Base-by-base conservation (phyloP, 2,797 vertebrate species). In the Pelodytes ibericus region DNA sequence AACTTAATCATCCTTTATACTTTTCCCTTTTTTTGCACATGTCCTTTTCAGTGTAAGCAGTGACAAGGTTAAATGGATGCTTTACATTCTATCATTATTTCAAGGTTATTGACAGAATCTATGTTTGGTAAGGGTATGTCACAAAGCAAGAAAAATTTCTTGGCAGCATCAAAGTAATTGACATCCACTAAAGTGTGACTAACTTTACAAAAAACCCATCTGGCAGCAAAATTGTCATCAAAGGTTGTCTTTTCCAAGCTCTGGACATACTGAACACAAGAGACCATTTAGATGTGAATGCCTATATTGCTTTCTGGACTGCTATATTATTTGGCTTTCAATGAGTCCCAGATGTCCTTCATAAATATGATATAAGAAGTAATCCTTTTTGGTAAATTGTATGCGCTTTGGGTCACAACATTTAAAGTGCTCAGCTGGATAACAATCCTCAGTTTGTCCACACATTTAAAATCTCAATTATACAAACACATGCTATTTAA, bases 241-340 rank as follows among this genome's bases (percentile, higher is more conserved):
- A 77, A 77, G 74, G 74, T 77, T 77, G 71, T 71, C 67, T 71
- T 77, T 71, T 77, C 67, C 60, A 71, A 68, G 63, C 53, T 58
- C 47, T 71, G 67, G 74, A 39, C 59, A 71, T 64, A 64, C 49
- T 71, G 67, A 64, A 44, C 74, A 71, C 74, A 64, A 71, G 74
- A 71, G 74, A 65, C 74, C 74, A 71, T 69, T 77, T 77, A 77
- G 66, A 62, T 71, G 39, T 77, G 33, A 77, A 70, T 25, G 74
- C 64, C 74, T 62, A 31, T 65, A 71, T 59, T 77, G 60, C 39
- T 71, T 77, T 77, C 58, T 77, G 67, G 67, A 33, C 67, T 77
- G 74, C 71, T 77, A 77, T 71, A 71, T 77, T 77, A 71, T 77
- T 77, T 77, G 74, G 67, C 67, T 71, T 70, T 77, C 74, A 64